phyloP scores from a whole-genome alignment of 2,797 vertebrate species.

The Antennarius maculatus region DNA sequence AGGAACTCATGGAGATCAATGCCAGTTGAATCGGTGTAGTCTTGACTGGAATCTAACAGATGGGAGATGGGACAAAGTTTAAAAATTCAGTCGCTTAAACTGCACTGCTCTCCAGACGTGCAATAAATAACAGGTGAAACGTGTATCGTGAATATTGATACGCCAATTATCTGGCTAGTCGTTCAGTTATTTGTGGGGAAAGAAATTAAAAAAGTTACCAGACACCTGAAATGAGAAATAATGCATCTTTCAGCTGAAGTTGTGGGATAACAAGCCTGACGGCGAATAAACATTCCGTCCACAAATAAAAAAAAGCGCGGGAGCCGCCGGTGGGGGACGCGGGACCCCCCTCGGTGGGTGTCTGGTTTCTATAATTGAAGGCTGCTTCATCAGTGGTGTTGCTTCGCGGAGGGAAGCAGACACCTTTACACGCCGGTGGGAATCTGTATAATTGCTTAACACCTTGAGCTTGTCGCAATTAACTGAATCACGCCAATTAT shows the following conservation, averaged over 20 bases:
- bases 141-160: slow-evolving; percentile 31
- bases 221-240: background rate
- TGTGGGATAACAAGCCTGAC: slow-evolving; percentile 16
- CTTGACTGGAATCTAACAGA: slow-evolving; percentile 94
- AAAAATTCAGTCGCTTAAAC: background rate
- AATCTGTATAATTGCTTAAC: slow-evolving; percentile 75
- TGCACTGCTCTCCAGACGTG: too few species aligned
- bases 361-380: slow-evolving; percentile 73
- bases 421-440: slow-evolving; percentile 71
- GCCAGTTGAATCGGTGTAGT: slow-evolving; percentile 98
- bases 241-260: slow-evolving; percentile 26
- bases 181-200: slow-evolving; percentile 15
- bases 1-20: slow-evolving; percentile 99
- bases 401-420: slow-evolving; percentile 70
- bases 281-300: slow-evolving; percentile 12
- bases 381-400: slow-evolving; percentile 66
- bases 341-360: slow-evolving; percentile 49
- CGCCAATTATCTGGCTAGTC: slow-evolving; percentile 43
- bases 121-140: too few species aligned
- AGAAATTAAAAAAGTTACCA: background rate
- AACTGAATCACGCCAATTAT: slow-evolving; percentile 79
- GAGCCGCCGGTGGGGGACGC: slow-evolving; percentile 30
- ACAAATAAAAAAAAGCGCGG: slow-evolving; percentile 22
- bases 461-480: slow-evolving; percentile 77
- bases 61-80: background rate